phyloP scores from a whole-genome alignment of 2,888 invertebrate species.

The Lasioglossum leucozonium region DNA sequence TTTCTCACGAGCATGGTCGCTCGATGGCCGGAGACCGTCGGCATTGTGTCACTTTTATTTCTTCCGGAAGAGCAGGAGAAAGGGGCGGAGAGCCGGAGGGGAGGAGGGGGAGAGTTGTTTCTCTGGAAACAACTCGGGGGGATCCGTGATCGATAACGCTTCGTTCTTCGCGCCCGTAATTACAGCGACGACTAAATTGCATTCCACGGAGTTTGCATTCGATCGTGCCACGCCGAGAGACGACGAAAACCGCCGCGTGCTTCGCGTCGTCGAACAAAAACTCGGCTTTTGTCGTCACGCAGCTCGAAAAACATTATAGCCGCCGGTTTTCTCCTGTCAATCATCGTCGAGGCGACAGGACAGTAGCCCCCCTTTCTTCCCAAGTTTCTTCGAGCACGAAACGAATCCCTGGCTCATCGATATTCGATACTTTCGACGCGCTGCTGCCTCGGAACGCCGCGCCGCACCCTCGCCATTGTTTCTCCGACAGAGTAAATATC shows the following conservation, averaged over 20 bases:
- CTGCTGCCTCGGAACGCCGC: constrained; percentile 7
- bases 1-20: constrained; percentile 3
- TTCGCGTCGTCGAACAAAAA: constrained; percentile 33
- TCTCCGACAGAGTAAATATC: constrained; percentile 31
- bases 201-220: constrained; percentile 1
- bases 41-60: not conserved
- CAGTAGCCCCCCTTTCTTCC: constrained; percentile 10
- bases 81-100: not conserved
- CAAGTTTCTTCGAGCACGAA: constrained; percentile 42
- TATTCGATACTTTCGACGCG: constrained; percentile 41
- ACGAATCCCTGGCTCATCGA: constrained; percentile 54
- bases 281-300: not conserved
- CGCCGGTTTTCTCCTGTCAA: constrained; percentile 58
- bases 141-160: not conserved
- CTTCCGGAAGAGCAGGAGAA: not conserved
- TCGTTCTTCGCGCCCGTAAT: not conserved
- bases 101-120: not conserved
- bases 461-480: constrained; percentile 31
- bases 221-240: not conserved
- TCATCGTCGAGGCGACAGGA: constrained; percentile 31
- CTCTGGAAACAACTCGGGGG: not conserved
- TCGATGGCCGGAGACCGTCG: not conserved
- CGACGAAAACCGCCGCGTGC: not conserved
- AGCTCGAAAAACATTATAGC: constrained; percentile 17
- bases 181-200: not conserved